These are phyloP conservation scores for Schizotus pectinicornis DNA, from an alignment of 2,888 invertebrate genomes.

Conservation along the genomic window DNA sequence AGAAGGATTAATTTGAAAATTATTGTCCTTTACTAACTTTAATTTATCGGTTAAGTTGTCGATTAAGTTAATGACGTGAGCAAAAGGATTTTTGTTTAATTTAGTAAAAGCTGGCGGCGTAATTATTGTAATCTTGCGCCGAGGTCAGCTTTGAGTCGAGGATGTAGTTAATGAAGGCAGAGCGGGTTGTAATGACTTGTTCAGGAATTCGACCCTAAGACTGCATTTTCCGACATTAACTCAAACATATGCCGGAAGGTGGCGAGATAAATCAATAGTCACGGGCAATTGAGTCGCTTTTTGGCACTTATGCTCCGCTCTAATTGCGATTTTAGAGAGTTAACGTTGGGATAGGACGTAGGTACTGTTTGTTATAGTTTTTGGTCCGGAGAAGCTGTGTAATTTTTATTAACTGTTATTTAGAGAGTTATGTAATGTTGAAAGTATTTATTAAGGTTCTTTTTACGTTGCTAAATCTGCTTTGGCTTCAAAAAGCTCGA, in stretches of 20 bases:
- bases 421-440: too few relatives aligned
- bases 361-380: conserved; percentile 9
- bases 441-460: too few relatives aligned
- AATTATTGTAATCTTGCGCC: conserved; percentile 22
- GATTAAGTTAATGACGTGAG: conserved; percentile 17
- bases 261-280: conserved; percentile 14
- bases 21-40: too few relatives aligned
- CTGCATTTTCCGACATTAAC: conserved; percentile 21
- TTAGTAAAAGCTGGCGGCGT: conserved; percentile 18
- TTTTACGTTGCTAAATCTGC: too few relatives aligned
- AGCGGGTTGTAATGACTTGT: conserved; percentile 29
- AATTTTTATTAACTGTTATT: too few relatives aligned
- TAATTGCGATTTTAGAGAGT: conserved; percentile 22
- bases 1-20: too few relatives aligned
- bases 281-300: conserved; percentile 17
- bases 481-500: too few relatives aligned
- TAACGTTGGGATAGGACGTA: too few relatives aligned
- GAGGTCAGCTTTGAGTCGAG: conserved; percentile 28
- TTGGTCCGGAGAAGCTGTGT: too few relatives aligned
- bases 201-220: conserved; percentile 24
- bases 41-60: conserved; percentile 4
- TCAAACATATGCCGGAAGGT: conserved; percentile 12
- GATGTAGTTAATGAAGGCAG: conserved; percentile 27
- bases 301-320: conserved; percentile 14
- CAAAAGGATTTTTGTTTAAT: conserved; percentile 21